A percentile compares a stretch with the other conserved stretches of the same genome.
These are phyloP conservation scores for Cyaniris semiargus DNA, from an alignment of 2,888 invertebrate species.

Conservation along the genomic window DNA sequence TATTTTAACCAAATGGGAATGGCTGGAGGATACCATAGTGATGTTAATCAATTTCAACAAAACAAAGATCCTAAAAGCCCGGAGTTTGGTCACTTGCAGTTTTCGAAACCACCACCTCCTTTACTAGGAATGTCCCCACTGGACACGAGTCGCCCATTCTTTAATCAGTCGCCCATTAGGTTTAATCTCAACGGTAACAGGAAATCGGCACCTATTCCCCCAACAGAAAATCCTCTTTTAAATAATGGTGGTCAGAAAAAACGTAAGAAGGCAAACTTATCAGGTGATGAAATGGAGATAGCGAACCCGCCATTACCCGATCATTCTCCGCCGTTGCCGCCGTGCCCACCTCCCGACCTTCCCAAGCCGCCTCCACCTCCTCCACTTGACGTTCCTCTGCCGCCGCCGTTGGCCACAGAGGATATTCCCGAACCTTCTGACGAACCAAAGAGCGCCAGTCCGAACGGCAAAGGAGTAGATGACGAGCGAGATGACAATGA, in stretches of 20 bases:
- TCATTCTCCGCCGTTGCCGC: conserved; percentile 76
- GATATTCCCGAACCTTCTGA: conserved; percentile 66
- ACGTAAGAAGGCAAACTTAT: conserved; percentile 84
- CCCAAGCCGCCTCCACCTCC: conserved; percentile 63
- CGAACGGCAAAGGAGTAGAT: conserved; percentile 47
- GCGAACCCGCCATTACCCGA: conserved; percentile 79
- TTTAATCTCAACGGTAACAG: conserved; percentile 70
- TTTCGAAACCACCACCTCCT: conserved; percentile 65
- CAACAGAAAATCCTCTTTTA: conserved; percentile 68
- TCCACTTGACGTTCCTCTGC: conserved; percentile 64
- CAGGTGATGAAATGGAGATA: conserved; percentile 65
- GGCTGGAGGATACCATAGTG: conserved; percentile 49
- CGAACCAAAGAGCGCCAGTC: conserved; percentile 47
- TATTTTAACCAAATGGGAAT: conserved; percentile 71
- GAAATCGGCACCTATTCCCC: conserved; percentile 64
- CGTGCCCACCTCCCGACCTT: conserved; percentile 73
- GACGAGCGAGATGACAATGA: conserved; percentile 53
- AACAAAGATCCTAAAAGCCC: conserved; percentile 54
- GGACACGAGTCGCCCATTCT: conserved; percentile 67
- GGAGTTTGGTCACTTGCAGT: conserved; percentile 57
- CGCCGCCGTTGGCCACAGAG: conserved; percentile 71
- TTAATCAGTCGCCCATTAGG: conserved; percentile 70
- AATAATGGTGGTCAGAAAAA: conserved; percentile 85
- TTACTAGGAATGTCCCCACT: conserved; percentile 72
- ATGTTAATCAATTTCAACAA: conserved; percentile 60